Evolutionary conservation across 2,113 vertebrate genomes (phyloP).

Genomic region (Diadophis punctatus): DNA sequence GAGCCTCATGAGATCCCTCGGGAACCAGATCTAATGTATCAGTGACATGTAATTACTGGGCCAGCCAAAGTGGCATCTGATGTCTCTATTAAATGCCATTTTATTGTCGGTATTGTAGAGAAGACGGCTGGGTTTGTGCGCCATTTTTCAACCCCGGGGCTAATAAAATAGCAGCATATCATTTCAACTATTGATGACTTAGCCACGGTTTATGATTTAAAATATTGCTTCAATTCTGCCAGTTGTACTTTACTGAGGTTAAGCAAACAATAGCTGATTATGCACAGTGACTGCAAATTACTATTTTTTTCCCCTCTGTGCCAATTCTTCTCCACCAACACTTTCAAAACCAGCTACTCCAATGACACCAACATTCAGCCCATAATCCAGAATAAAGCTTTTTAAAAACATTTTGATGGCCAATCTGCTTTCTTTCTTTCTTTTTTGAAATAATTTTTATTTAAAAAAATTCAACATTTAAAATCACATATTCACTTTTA

Average conservation of each 20-base stretch:
- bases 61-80: conserved; percentile 26
- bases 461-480: no score
- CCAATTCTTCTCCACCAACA: not conserved
- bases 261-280: not conserved
- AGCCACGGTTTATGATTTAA: not conserved
- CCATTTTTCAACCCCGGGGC: not conserved
- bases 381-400: not conserved
- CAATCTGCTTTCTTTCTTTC: not conserved
- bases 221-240: not conserved
- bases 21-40: conserved; percentile 19
- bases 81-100: conserved; percentile 56
- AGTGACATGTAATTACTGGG: conserved; percentile 54
- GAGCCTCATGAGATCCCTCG: conserved; percentile 37
- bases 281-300: not conserved
- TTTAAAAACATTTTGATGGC: not conserved
- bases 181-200: not conserved
- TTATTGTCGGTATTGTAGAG: conserved; percentile 40
- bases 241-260: not conserved
- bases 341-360: not conserved
- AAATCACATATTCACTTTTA: no score
- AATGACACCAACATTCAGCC: not conserved
- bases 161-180: not conserved
- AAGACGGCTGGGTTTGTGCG: not conserved
- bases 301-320: accelerated
- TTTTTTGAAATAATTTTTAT: no score